These are phyloP conservation scores for Drosophila eugracilis DNA, from an alignment of 1,140 invertebrate species.

Conservation along the genomic window DNA sequence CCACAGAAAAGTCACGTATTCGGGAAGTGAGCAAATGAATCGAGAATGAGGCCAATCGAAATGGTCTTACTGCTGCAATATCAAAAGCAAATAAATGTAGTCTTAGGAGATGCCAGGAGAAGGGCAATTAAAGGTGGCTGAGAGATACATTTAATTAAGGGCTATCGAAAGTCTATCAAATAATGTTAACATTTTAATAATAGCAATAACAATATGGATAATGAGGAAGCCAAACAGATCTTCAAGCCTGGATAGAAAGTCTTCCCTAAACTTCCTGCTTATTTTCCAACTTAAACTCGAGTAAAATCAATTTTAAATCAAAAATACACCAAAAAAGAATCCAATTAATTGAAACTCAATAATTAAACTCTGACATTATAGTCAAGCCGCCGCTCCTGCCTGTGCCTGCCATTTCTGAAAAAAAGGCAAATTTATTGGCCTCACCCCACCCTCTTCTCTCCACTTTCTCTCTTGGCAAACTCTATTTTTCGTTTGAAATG, in stretches of 20 bases:
- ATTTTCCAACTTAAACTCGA: neutral
- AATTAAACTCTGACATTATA: neutral
- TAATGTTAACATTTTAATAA: too few species aligned
- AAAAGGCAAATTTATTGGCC: constrained; percentile 12
- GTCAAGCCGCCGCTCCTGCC: neutral
- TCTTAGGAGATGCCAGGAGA: neutral
- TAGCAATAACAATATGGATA: too few species aligned
- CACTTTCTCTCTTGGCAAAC: neutral
- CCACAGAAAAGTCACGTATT: constrained; percentile 32
- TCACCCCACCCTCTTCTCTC: neutral
- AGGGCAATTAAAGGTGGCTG: neutral
- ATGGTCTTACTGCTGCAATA: neutral
- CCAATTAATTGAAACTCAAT: constrained; percentile 5
- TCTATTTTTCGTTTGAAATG: constrained; percentile 40
- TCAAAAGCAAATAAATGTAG: neutral
- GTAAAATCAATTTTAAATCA: neutral
- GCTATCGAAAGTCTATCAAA: neutral
- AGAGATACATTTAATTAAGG: neutral
- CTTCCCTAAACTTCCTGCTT: too few species aligned
- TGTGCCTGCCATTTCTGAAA: neutral
- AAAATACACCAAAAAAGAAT: neutral
- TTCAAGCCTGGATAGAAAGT: too few species aligned
- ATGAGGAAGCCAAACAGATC: too few species aligned
- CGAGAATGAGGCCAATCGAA: constrained; percentile 6
- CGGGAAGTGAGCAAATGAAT: constrained; percentile 42